phyloP scores from a whole-genome alignment of 2,888 invertebrate species.

The Drosophila quinaria region DNA sequence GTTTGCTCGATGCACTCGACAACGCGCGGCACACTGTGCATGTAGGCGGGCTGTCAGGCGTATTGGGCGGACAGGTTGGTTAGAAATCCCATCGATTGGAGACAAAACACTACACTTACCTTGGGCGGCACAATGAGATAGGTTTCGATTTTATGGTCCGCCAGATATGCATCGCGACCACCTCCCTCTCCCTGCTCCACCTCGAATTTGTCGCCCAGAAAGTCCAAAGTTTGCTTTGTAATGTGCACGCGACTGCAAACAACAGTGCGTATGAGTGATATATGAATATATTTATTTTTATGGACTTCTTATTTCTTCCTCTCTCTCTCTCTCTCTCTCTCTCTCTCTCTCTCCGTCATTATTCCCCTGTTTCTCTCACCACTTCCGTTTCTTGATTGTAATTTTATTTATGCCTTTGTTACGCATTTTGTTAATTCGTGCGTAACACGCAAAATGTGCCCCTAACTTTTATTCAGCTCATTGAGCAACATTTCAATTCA shows the following conservation, averaged over 20 bases:
- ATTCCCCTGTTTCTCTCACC: neutral
- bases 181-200: constrained; percentile 94
- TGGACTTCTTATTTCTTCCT: neutral
- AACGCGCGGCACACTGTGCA: constrained; percentile 81
- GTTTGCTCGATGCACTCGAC: constrained; percentile 73
- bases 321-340: neutral
- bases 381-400: constrained; percentile 34
- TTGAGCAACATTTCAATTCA: constrained; percentile 69
- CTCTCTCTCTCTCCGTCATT: neutral
- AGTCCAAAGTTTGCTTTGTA: constrained; percentile 93
- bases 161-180: constrained; percentile 93
- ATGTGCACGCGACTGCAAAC: constrained; percentile 93
- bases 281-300: constrained; percentile 6
- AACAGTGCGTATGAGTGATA: constrained; percentile 50
- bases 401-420: constrained; percentile 52
- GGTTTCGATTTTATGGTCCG: constrained; percentile 95
- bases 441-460: constrained; percentile 42
- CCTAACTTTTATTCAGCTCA: constrained; percentile 56
- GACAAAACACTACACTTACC: constrained; percentile 86
- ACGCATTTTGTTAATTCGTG: constrained; percentile 49
- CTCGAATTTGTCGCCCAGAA: constrained; percentile 92
- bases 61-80: neutral
- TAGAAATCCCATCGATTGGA: neutral
- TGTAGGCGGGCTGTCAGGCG: constrained; percentile 59
- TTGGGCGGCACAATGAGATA: constrained; percentile 94